Base-by-base conservation (phyloP, 1,140 invertebrate genomes). In the Brachionus angularis region DNA sequence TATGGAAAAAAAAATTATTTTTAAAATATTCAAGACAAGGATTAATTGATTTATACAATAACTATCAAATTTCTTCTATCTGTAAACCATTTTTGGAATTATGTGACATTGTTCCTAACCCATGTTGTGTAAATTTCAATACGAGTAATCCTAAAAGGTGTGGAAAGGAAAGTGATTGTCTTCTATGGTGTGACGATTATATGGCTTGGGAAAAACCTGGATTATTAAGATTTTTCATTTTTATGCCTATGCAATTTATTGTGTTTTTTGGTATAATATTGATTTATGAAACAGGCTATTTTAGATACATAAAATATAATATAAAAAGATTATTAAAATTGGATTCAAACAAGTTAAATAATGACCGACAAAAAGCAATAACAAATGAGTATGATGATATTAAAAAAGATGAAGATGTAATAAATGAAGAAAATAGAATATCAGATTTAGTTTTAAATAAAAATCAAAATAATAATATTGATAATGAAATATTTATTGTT, bases 401-500 rank as follows among this genome's bases (percentile, higher is more conserved):
- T n/a, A 46, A 46, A 67, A 67, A 67, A 50, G 62, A 67, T 14
- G n/a, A 46, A 36, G 62, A 67, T 31, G 62, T 67, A 10, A 29
- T 50, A 29, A 12, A 7, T 2, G 62, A 67, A 47, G 62, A 67
- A n/a, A 46, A 25, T 14, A 12, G 62, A 5, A 67, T 67, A 3
- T n/a, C 42, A 8, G 62, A 46, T n/a, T n/a, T n/a, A n/a, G n/a
- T n/a, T n/a, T n/a, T n/a, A n/a, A n/a, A n/a, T n/a, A n/a, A n/a
- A n/a, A n/a, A n/a, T n/a, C n/a, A n/a, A n/a, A n/a, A n/a, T n/a
- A n/a, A n/a, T n/a, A 34, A 47, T n/a, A n/a, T n/a, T n/a, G n/a
- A n/a, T n/a, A n/a, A 73, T 0, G 77, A 79, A 50, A 74, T 76
- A 36, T 69, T 80, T 7, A 69, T 80, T 14, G 64, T 79, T 12